phyloP scores from a whole-genome alignment of 2,888 invertebrate genomes.

The Cephonodes hylas region DNA sequence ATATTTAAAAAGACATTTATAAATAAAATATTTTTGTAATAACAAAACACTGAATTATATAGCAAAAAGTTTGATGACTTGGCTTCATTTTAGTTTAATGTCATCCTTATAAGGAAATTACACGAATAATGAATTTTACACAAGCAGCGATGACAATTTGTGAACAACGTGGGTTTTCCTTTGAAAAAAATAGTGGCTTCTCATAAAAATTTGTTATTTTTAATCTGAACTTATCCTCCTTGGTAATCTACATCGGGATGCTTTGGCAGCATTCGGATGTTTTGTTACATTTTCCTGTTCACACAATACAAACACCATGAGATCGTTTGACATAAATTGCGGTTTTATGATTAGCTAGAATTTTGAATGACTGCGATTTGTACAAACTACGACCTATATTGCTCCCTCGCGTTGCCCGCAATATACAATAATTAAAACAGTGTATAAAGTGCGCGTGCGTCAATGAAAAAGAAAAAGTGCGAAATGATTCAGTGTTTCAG shows the following conservation, averaged over 20 bases:
- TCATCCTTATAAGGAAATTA: background rate
- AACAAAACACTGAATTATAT: too few species aligned
- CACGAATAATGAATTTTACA: background rate
- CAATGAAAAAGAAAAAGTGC: constrained; percentile 45
- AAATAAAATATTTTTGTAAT: too few species aligned
- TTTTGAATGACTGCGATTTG: background rate
- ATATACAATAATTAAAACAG: constrained; percentile 18
- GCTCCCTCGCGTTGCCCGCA: constrained; percentile 6
- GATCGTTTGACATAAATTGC: constrained; percentile 13
- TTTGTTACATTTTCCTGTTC: constrained; percentile 5
- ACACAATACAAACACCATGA: constrained; percentile 5
- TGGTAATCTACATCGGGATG: background rate
- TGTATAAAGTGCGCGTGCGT: constrained; percentile 41
- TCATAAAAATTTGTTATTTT: background rate
- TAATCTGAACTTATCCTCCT: background rate
- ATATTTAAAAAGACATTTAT: too few species aligned
- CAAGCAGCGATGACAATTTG: background rate
- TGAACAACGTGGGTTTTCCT: background rate
- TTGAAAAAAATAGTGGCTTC: background rate
- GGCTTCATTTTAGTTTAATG: background rate
- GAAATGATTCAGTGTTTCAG: constrained; percentile 47
- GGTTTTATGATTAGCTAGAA: constrained; percentile 15
- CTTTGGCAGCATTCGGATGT: background rate
- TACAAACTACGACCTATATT: constrained; percentile 6
- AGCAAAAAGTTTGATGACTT: too few species aligned